Evolutionary conservation across 2,797 vertebrate species (phyloP), one percentile per base, ranked within the genome.

Genomic region (Acanthurus tractus): DNA sequence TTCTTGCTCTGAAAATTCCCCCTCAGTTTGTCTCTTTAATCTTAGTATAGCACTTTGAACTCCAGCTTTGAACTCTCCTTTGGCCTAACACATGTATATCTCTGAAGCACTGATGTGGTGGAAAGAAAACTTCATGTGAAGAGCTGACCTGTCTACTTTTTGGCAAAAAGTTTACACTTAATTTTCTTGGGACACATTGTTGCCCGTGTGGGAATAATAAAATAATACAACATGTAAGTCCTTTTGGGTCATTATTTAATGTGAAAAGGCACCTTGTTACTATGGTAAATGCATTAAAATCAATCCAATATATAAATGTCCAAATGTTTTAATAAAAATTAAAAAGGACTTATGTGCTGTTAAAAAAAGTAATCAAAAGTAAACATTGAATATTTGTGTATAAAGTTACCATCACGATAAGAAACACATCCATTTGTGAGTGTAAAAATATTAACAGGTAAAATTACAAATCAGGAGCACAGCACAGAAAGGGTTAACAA

Each of bases 11-110:
- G 34, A 34, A 70, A 81, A 83, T 53, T 55, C 53, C 20, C 46
- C 74, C 48, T 76, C 20, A 69, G 25, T 83, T 79, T 34, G 29
- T 76, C 76, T 59, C 74, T 74, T 78, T 68, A 68, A 63, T 79
- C 74, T 77, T 20, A 15, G 55, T 72, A 66, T n/a, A 79, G 38
- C 54, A 56, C 76, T 90, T 78, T 84, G 74, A 89, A 83, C 64
- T 65, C 62, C 25, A 56, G 66, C 74, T 82, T 83, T 85, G 78
- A 87, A 81, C 78, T 69, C 44, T 72, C 49, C 56, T 48, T 34
- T 65, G 38, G 80, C 72, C 72, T 78, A 42, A 23, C 15, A 57
- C 65, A 64, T 22, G 49, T 52, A 15, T 9, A 74, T 57, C 34
- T 79, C 40, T 56, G n/a, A 80, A 53, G 53, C 54, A 75, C 38